Conservation (phyloP, 2,888 invertebrate species). For the Patella depressa region DNA sequence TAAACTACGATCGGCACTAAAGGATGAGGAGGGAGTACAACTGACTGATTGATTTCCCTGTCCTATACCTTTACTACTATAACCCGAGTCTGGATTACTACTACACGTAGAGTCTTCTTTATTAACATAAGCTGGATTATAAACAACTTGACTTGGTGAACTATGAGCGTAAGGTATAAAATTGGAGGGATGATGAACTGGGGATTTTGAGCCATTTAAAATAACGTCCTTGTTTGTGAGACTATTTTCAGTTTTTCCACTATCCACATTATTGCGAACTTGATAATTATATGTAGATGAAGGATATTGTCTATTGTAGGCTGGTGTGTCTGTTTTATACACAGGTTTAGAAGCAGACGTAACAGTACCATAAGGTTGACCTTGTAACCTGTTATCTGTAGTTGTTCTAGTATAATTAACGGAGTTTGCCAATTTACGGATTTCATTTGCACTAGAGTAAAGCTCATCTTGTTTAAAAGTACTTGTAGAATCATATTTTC, state of each 20-base stretch:
- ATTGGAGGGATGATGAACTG: not conserved
- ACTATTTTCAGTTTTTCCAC: not conserved
- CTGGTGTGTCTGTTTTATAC: not conserved
- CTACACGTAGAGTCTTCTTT: constrained; percentile 64
- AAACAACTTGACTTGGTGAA: not conserved
- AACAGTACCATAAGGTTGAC: not conserved
- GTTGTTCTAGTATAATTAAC: not conserved
- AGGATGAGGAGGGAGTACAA: constrained; percentile 61
- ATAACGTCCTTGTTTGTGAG: not conserved
- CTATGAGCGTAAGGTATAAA: constrained; percentile 4
- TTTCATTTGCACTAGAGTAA: not conserved
- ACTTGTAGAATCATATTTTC: not conserved
- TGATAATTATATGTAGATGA: not conserved
- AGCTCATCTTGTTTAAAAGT: not conserved
- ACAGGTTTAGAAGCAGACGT: not conserved
- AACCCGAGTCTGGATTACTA: constrained; percentile 82
- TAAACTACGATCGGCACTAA: constrained; percentile 55
- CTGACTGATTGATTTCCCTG: constrained; percentile 38
- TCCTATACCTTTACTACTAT: constrained; percentile 78
- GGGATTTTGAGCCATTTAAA: not conserved
- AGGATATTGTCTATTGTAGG: not conserved
- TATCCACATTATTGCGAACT: not conserved
- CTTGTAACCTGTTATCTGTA: not conserved
- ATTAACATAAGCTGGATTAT: constrained; percentile 24
- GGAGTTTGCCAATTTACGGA: not conserved